phyloP scores from a whole-genome alignment of 2,797 vertebrate genomes.

The Erethizon dorsatum region DNA sequence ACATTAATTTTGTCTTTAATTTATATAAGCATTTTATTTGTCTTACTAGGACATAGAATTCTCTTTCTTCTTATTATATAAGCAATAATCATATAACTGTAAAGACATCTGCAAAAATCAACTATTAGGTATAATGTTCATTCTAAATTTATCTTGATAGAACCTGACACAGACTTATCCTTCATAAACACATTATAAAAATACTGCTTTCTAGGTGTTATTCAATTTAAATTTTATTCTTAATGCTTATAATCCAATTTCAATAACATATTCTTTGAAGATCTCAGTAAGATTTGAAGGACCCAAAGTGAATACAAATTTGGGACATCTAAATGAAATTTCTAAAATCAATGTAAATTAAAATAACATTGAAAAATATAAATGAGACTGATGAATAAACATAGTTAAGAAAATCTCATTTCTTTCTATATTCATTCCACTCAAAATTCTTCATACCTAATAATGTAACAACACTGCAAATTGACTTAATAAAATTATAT shows the following conservation, averaged over 20 bases:
- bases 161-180: background rate
- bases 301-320: background rate
- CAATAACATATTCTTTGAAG: constrained; percentile 5
- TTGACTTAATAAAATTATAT: background rate
- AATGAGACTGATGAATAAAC: background rate
- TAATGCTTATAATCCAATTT: background rate
- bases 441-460: background rate
- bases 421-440: background rate
- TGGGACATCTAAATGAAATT: background rate
- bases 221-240: background rate
- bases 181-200: background rate
- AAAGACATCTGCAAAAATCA: constrained; percentile 57
- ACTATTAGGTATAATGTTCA: background rate
- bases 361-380: constrained; percentile 25
- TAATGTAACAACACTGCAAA: constrained; percentile 7
- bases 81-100: constrained; percentile 66
- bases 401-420: background rate
- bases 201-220: background rate
- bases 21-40: constrained; percentile 81
- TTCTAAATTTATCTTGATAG: background rate
- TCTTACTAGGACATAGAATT: constrained; percentile 75
- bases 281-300: background rate
- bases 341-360: constrained; percentile 53
- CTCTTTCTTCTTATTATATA: constrained; percentile 67
- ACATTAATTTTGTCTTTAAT: constrained; percentile 81